Evolutionary conservation across 2,888 invertebrate genomes (phyloP).

Genomic region (Hoplodrina ambigua): DNA sequence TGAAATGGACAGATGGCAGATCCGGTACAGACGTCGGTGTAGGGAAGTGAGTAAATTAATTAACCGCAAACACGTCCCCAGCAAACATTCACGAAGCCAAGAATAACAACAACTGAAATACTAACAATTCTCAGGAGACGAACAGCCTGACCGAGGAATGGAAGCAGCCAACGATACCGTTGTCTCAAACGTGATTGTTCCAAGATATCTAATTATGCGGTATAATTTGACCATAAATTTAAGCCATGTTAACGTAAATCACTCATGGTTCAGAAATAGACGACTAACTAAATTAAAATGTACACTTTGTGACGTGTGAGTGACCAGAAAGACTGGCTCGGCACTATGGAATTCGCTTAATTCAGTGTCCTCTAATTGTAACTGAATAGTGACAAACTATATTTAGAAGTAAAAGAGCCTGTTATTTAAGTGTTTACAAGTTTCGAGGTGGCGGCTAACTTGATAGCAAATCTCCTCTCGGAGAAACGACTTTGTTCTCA

Average conservation of each 20-base stretch:
- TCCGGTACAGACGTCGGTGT: slow-evolving; percentile 57
- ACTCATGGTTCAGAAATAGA: slow-evolving; percentile 67
- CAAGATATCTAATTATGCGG: slow-evolving; percentile 67
- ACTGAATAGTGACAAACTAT: slow-evolving; percentile 52
- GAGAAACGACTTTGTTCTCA: slow-evolving; percentile 39
- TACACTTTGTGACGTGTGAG: slow-evolving; percentile 50
- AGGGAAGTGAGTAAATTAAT: slow-evolving; percentile 76
- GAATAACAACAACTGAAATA: slow-evolving; percentile 64
- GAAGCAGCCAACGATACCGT: slow-evolving; percentile 53
- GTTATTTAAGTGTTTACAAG: slow-evolving; percentile 48
- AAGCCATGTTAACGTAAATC: slow-evolving; percentile 70
- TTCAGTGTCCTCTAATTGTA: slow-evolving; percentile 55
- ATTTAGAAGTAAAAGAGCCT: slow-evolving; percentile 25
- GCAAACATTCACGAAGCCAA: slow-evolving; percentile 60
- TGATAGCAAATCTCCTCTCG: slow-evolving; percentile 40
- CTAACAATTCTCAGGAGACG: slow-evolving; percentile 42
- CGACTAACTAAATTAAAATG: slow-evolving; percentile 50
- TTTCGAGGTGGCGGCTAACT: slow-evolving; percentile 37
- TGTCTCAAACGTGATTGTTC: slow-evolving; percentile 57
- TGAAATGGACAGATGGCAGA: slow-evolving; percentile 72
- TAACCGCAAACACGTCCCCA: slow-evolving; percentile 70
- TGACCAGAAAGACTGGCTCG: slow-evolving; percentile 31
- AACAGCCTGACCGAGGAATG: slow-evolving; percentile 27
- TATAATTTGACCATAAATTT: slow-evolving; percentile 74
- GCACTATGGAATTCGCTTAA: slow-evolving; percentile 48